Conservation (phyloP, 53 echinoderm and acorn worm species). For the Echinarachnius parma region DNA sequence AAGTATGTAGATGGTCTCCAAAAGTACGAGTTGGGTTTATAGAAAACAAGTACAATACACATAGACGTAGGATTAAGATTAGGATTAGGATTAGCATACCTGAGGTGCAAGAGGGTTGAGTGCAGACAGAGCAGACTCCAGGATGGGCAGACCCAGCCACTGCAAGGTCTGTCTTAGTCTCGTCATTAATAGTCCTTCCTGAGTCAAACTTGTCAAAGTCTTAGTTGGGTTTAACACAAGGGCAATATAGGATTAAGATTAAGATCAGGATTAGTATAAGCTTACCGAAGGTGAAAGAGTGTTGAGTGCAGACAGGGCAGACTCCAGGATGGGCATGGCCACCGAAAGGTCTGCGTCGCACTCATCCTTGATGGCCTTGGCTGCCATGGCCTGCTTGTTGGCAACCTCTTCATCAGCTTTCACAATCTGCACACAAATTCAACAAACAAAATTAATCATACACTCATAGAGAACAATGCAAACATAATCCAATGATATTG, state of each 20-base stretch:
- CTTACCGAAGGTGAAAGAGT: constrained; percentile 83
- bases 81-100: no score
- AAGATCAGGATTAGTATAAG: no score
- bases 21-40: no score
- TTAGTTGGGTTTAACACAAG: no score
- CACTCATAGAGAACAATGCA: no score
- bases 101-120: constrained; percentile 84
- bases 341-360: constrained; percentile 93
- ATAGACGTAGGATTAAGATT: not conserved
- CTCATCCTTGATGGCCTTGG: constrained; percentile 96
- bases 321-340: constrained; percentile 89
- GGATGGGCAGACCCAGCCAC: constrained; percentile 89
- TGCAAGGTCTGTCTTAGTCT: no score
- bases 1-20: no score
- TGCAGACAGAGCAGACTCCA: constrained; percentile 88
- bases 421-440: constrained; percentile 81
- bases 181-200: no score
- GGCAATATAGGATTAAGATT: no score
- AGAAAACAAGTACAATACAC: not conserved
- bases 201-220: no score
- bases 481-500: no score
- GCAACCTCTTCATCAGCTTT: constrained; percentile 98
- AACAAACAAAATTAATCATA: no score
- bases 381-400: constrained; percentile 93
- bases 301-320: constrained; percentile 90